Evolutionary conservation across 2,888 invertebrate genomes (phyloP), one percentile per base, ranked within the genome.

Genomic region (Lamproptera curius): DNA sequence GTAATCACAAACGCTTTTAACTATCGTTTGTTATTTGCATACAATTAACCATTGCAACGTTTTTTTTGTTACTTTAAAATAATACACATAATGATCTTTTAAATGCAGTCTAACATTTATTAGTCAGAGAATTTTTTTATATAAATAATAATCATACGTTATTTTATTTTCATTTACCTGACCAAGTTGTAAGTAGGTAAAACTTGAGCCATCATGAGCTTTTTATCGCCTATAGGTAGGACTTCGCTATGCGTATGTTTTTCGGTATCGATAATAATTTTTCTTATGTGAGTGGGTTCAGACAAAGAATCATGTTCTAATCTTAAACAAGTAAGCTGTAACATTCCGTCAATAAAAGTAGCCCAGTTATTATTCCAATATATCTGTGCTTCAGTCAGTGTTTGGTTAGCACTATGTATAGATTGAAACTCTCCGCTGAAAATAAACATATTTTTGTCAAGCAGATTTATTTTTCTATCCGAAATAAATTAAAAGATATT

Each of bases 321-420:
- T 17, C 89, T 89, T n/a, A 95, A 63, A n/a, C 92, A 86, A 42
- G 90, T 88, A 49, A 94, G 89, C 76, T 97, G 97, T 10, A 97
- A 73, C 88, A 97, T 90, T 0, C 93, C 92, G 71, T 97, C 96
- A 60, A 97, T 85, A 58, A 95, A 92, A 1, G 93, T 90, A 0
- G 93, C 91, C 95, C 96, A 97, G 68, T 95, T 94, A 43, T 90
- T 89, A 14, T 88, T 85, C 94, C 95, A 95, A 28, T 71, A 63
- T 2, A 90, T 56, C 38, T 70, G 52, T 15, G 83, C 89, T 33
- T 65, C 58, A 0, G 66, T 70, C 5, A 76, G 47, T 1, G 67
- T 56, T 5, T 56, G 44, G 36, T 73, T 65, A 0, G 61, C 53
- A 8, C 55, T 56, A n/a, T 60, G 38, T 15, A 82, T 70, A 46